Base-by-base conservation (phyloP, 2,113 vertebrate species). In the Smithornis capensis region DNA sequence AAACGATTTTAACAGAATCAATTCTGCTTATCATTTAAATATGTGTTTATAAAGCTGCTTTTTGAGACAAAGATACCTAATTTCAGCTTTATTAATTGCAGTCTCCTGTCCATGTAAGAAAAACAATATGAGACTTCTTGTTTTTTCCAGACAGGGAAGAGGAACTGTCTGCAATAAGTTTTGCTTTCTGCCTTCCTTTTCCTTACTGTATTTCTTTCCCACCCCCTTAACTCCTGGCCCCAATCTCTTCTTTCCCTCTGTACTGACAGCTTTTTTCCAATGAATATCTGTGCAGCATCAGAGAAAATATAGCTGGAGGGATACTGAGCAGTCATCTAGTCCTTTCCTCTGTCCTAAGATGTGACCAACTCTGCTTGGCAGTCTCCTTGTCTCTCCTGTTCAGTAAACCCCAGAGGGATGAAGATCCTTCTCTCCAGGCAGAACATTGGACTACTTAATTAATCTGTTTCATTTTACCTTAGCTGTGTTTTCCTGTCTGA, bases 221-320 rank as follows among this genome's bases (percentile, higher is more conserved):
- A 49, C 12, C 10, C 63, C 37, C 12, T 4, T 35, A 69, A 82
- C 23, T 94, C 37, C 29, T 80, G 88, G 90, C 85, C 37, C 4
- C 9, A 35, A 24, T 57, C 45, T 82, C 57, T 69, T 87, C 59
- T 84, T 94, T 91, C 63, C 4, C 13, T 89, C 42, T 78, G 23
- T 35, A 33, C 19, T 53, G 87, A 79, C 57, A 83, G 40, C 29
- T 71, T 93, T 95, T 94, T 94, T 93, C 73, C 86, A 64, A 24
- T 59, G 38, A 78, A 14, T 50, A 71, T 94, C 47, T 86, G 80
- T 79, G 64, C 28, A 68, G 44, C 69, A 60, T 87, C 63, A 50
- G 45, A 83, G 75, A 29, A 92, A 90, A 83, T 73, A 17, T 1
- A 50, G 70, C 53, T 86, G 75, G 37, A 86, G 55, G 47, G 49